Evolutionary conservation across 2,797 vertebrate species (phyloP).

Genomic region (Gymnoscopelus microlampas): DNA sequence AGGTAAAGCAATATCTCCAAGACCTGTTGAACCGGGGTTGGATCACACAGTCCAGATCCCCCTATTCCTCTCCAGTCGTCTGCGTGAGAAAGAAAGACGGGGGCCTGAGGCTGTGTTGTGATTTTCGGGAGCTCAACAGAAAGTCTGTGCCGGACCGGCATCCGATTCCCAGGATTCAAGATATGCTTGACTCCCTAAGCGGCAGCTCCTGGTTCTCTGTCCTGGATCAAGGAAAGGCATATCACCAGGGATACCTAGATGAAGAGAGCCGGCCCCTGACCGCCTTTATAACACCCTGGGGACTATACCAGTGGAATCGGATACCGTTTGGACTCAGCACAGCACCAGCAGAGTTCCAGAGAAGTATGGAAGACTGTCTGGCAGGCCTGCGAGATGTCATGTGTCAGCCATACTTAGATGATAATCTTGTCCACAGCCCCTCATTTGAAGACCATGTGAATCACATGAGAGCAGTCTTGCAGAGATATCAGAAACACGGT

Average conservation of each 20-base stretch:
- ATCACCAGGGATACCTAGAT: conserved; percentile 21
- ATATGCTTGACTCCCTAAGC: conserved; percentile 59
- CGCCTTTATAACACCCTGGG: conserved; percentile 19
- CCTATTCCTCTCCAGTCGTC: conserved; percentile 20
- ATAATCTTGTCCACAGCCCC: conserved; percentile 36
- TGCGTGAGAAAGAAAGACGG: conserved; percentile 58
- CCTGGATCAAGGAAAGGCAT: conserved; percentile 27
- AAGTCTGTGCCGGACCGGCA: conserved; percentile 64
- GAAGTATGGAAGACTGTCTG: conserved; percentile 40
- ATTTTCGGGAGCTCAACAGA: conserved; percentile 55
- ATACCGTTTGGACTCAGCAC: conserved; percentile 7
- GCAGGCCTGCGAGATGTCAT: conserved; percentile 14
- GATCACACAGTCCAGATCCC: conserved; percentile 33
- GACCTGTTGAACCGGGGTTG: conserved; percentile 43
- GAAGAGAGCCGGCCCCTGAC: conserved; percentile 3
- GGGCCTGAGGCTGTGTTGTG: conserved; percentile 49
- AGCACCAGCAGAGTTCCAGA: conserved; percentile 49
- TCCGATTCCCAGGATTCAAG: conserved; percentile 49
- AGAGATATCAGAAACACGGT: neutral
- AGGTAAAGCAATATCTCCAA: conserved; percentile 38
- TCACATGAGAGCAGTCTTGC: conserved; percentile 9
- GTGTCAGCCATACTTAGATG: conserved; percentile 45
- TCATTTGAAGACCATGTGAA: conserved; percentile 32
- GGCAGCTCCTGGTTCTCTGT: conserved; percentile 42
- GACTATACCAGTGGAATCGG: too few species aligned